These are phyloP conservation scores for Heliothis virescens DNA, from an alignment of 1,140 invertebrate genomes.

Conservation along the genomic window DNA sequence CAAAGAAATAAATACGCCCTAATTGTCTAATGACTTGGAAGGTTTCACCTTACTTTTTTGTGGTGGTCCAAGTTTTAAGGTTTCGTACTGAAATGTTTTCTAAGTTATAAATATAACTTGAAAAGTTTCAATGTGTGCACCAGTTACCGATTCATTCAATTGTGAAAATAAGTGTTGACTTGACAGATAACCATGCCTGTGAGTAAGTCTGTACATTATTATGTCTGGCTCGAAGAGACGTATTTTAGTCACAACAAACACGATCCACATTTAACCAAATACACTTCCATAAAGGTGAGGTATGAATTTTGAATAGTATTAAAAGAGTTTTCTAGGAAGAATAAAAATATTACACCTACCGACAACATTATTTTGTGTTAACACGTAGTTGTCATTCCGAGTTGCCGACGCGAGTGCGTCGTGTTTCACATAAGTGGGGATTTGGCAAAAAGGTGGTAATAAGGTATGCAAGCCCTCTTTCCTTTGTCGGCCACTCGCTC, in stretches of 20 bases:
- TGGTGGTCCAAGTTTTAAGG: background rate
- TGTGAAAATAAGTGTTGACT: no score
- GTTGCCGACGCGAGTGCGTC: slow-evolving; percentile 71
- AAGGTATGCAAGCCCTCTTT: slow-evolving; percentile 85
- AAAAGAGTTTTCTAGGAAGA: slow-evolving; percentile 32
- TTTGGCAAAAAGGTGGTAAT: slow-evolving; percentile 83
- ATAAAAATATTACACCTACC: slow-evolving; percentile 43
- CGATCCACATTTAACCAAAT: slow-evolving; percentile 6
- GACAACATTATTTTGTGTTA: slow-evolving; percentile 58
- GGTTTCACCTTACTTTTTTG: background rate
- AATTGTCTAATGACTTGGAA: slow-evolving; percentile 44
- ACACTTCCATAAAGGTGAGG: slow-evolving; percentile 17
- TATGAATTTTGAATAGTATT: slow-evolving; percentile 39
- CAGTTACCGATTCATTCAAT: no score
- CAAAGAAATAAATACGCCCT: slow-evolving; percentile 57
- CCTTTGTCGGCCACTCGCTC: slow-evolving; percentile 84
- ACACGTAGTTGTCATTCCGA: slow-evolving; percentile 79
- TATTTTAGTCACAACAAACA: slow-evolving; percentile 13
- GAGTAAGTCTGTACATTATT: no score
- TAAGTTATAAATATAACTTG: background rate
- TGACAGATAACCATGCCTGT: no score
- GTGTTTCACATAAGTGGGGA: slow-evolving; percentile 82
- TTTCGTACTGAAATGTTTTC: background rate
- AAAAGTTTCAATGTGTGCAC: no score
- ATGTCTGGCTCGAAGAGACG: background rate